Evolutionary conservation across 2,113 vertebrate genomes (phyloP).

Genomic region (Morone chrysops): DNA sequence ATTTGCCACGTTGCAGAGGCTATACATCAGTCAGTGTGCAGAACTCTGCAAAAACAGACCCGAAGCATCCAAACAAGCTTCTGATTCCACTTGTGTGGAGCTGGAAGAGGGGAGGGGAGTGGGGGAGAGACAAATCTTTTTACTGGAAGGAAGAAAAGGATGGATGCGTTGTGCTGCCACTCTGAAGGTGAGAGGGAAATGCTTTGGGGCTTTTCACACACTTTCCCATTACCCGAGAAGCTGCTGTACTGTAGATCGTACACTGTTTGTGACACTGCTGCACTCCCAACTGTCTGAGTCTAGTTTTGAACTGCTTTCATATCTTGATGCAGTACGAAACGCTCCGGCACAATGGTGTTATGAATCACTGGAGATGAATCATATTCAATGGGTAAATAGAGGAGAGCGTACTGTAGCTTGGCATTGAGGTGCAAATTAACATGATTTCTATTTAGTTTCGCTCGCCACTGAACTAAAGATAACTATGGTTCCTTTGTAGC

Average conservation of each 20-base stretch:
- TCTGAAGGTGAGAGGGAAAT: conserved; percentile 15
- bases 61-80: conserved; percentile 35
- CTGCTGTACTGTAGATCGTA: conserved; percentile 8
- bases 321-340: conserved; percentile 9
- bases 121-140: conserved; percentile 10
- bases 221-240: background rate
- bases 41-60: conserved; percentile 38
- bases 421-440: conserved; percentile 62
- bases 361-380: conserved; percentile 33
- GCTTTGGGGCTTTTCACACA: conserved; percentile 33
- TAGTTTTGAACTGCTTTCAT: conserved; percentile 29
- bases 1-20: conserved; percentile 29
- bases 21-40: conserved; percentile 34
- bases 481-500: conserved; percentile 22
- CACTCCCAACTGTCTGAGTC: conserved; percentile 17
- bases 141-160: conserved; percentile 32
- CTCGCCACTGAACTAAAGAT: conserved; percentile 6
- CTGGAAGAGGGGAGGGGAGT: background rate
- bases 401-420: conserved; percentile 5
- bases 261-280: conserved; percentile 27
- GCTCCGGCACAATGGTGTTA: background rate
- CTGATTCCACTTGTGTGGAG: conserved; percentile 19
- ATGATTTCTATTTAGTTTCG: conserved; percentile 32
- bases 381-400: conserved; percentile 27
- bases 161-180: conserved; percentile 40